Conservation (phyloP, 1,140 invertebrate species). For the Temnothorax nylanderi region DNA sequence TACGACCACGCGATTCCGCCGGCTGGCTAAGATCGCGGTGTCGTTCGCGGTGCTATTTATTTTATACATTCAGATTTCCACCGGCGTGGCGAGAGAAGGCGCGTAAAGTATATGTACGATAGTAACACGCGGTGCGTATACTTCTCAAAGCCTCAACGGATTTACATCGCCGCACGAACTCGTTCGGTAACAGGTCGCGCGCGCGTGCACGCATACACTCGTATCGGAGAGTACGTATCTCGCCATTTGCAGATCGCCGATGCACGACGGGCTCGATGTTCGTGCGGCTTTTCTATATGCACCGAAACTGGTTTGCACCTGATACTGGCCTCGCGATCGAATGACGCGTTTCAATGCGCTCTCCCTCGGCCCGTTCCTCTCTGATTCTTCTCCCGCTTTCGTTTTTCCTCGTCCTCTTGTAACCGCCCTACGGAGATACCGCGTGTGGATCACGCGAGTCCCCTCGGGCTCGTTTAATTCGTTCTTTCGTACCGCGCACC, state of each 20-base stretch:
- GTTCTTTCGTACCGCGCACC: conserved; percentile 19
- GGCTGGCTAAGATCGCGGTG: neutral
- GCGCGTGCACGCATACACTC: conserved; percentile 37
- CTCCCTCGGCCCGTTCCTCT: conserved; percentile 60
- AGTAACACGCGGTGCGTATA: conserved; percentile 44
- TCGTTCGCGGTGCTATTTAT: conserved; percentile 12
- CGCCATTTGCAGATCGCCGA: conserved; percentile 78
- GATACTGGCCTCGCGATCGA: conserved; percentile 83
- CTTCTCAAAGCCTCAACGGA: conserved; percentile 45
- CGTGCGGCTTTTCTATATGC: conserved; percentile 66
- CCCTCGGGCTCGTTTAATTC: conserved; percentile 38
- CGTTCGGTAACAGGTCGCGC: conserved; percentile 27
- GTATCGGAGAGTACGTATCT: conserved; percentile 70
- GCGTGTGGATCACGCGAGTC: conserved; percentile 70
- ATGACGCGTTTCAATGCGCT: conserved; percentile 84
- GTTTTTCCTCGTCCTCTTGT: conserved; percentile 47
- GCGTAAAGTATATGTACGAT: conserved; percentile 48
- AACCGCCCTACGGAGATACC: conserved; percentile 64
- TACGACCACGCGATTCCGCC: conserved; percentile 26
- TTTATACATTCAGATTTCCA: conserved; percentile 31
- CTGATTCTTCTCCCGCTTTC: conserved; percentile 58
- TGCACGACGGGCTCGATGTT: conserved; percentile 50
- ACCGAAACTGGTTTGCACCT: conserved; percentile 85
- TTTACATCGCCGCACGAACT: conserved; percentile 52
- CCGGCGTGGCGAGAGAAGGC: neutral